phyloP scores from a whole-genome alignment of 2,797 vertebrate species.

The Anableps anableps region DNA sequence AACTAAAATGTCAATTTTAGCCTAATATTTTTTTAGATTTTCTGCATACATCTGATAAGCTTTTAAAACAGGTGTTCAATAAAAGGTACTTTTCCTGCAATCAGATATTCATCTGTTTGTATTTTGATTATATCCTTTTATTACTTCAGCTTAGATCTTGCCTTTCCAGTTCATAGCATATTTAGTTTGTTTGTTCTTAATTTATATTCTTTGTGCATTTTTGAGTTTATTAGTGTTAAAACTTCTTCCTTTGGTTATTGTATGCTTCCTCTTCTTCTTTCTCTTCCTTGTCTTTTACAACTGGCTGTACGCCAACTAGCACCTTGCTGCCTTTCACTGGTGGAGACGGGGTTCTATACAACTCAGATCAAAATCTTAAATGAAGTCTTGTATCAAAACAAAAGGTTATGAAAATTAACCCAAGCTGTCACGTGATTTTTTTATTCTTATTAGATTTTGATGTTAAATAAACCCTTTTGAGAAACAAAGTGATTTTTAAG shows the following conservation, averaged over 20 bases:
- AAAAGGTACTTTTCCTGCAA: neutral
- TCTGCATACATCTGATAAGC: neutral
- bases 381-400: too few species aligned
- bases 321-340: too few species aligned
- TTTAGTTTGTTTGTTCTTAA: too few species aligned
- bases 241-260: too few species aligned
- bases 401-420: slow-evolving; percentile 23
- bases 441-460: slow-evolving; percentile 1
- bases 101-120: neutral
- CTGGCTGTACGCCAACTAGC: too few species aligned
- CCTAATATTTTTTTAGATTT: neutral
- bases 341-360: too few species aligned
- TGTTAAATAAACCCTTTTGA: slow-evolving; percentile 5
- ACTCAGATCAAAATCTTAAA: too few species aligned
- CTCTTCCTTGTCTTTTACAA: neutral
- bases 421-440: neutral
- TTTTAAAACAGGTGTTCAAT: neutral
- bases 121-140: too few species aligned
- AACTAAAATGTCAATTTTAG: slow-evolving; percentile 44
- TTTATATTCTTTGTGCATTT: too few species aligned
- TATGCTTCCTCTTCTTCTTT: neutral
- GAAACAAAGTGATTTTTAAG: slow-evolving; percentile 9
- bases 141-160: too few species aligned
- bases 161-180: too few species aligned
- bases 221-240: too few species aligned